phyloP scores from a whole-genome alignment of 2,888 invertebrate species.

The Limnephilus auricula region DNA sequence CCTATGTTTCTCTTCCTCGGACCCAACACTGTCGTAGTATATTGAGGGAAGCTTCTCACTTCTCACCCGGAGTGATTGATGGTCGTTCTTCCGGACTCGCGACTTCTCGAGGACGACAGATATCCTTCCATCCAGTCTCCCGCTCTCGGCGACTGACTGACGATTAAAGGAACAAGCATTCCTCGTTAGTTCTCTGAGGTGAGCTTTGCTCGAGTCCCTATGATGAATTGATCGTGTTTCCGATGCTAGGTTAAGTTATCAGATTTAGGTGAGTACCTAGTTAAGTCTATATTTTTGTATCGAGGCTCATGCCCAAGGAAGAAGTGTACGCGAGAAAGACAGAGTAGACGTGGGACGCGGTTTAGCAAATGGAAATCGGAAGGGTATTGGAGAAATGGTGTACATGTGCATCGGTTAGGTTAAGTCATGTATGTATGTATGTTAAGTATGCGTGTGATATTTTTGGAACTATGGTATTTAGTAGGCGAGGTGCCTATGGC shows the following conservation, averaged over 20 bases:
- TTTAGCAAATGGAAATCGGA: conserved; percentile 41
- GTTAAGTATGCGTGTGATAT: conserved; percentile 63
- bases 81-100: background rate
- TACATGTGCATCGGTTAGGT: conserved; percentile 3
- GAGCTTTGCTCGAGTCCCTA: background rate
- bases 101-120: background rate
- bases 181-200: background rate
- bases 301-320: conserved; percentile 15
- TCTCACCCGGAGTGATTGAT: background rate
- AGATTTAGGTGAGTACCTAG: conserved; percentile 36
- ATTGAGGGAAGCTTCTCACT: background rate
- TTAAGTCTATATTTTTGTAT: conserved; percentile 57
- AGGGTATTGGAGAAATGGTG: conserved; percentile 47
- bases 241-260: conserved; percentile 34
- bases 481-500: conserved; percentile 47
- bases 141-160: background rate
- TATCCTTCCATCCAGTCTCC: background rate
- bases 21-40: conserved; percentile 9
- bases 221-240: background rate
- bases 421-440: conserved; percentile 48
- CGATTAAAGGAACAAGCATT: background rate
- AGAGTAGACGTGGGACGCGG: conserved; percentile 4
- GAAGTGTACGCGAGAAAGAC: background rate
- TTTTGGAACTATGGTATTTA: conserved; percentile 48
- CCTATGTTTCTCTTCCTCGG: background rate